Base-by-base conservation (phyloP, 2,888 invertebrate species). In the Atethmia centrago region DNA sequence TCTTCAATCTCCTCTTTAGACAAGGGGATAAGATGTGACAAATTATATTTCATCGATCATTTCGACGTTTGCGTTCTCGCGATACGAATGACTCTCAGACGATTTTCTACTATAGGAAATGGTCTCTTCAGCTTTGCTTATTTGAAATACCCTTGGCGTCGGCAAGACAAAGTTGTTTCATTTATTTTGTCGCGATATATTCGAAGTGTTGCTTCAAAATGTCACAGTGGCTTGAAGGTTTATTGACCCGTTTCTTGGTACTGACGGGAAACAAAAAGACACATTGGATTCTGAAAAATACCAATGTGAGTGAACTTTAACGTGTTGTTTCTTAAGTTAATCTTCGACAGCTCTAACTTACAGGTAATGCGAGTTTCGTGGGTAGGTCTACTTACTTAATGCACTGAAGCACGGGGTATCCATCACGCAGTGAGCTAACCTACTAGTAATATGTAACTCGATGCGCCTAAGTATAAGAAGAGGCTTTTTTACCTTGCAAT, bases 21-120 rank as follows among this genome's bases (percentile, higher is more conserved):
- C 73, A 74, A 77, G 72, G 25, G 73, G 79, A 84, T 77, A 85
- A 81, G 77, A 85, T 84, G 79, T 84, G 85, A 88, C 84, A 88
- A 88, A 88, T 88, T 80, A 84, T 85, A 74, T 71, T 82, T 70
- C 79, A 89, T 88, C 85, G 83, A 88, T 87, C 88, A 89, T 81
- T 77, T 73, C 55, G 61, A 71, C 67, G 58, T 71, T 59, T 64
- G 59, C 21, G 65, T 76, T 68, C 40, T 74, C 55, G 45, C 62
- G 74, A 83, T 83, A 83, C 75, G 63, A 47, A 49, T 49, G 40
- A 62, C 59, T 51, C 31, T 10, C 2, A n/a, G 58, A 58, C 53
- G 36, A 58, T 66, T 67, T 62, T 71, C 64, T 42, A 16, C 31
- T 25, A n/a, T n/a, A 69, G 76, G 71, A 79, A 80, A 83, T 61